Evolutionary conservation across 2,888 invertebrate species (phyloP).

Genomic region (Neria commutata): DNA sequence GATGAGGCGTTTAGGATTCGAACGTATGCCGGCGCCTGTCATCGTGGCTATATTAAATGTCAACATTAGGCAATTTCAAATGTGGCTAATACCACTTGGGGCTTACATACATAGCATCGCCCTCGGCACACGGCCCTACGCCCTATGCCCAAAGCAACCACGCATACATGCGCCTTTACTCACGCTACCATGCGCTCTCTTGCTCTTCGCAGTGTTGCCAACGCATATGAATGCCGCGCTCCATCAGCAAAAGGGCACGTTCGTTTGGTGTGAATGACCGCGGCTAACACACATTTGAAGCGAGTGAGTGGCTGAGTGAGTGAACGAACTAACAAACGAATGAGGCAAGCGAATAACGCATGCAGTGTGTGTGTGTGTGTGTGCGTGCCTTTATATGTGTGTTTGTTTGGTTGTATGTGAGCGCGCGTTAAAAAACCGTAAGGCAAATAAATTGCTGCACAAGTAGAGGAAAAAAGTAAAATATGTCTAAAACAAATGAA

Average conservation of each 20-base stretch:
- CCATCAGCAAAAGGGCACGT: conserved; percentile 54
- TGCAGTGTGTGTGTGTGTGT: conserved; percentile 7
- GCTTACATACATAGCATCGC: background rate
- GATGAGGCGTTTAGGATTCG: no score
- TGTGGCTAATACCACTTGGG: no score
- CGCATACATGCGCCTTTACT: conserved; percentile 1
- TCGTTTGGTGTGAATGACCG: conserved; percentile 59
- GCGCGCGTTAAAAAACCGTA: background rate
- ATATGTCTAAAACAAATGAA: no score
- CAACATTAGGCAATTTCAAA: no score
- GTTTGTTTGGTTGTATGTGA: no score
- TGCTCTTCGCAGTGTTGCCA: background rate
- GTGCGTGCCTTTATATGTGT: conserved; percentile 6
- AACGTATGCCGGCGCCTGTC: no score
- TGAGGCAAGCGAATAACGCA: conserved; percentile 33
- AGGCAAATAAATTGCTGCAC: background rate
- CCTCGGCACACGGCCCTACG: background rate
- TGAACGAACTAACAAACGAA: no score
- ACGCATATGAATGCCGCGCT: background rate
- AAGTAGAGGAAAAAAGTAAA: no score
- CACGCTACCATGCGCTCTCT: background rate
- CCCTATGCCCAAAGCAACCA: conserved; percentile 15
- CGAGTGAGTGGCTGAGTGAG: no score
- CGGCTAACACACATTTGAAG: conserved; percentile 59
- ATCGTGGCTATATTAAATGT: no score